Conservation (phyloP, 1,140 invertebrate genomes). For the Condylostylus longicornis region DNA sequence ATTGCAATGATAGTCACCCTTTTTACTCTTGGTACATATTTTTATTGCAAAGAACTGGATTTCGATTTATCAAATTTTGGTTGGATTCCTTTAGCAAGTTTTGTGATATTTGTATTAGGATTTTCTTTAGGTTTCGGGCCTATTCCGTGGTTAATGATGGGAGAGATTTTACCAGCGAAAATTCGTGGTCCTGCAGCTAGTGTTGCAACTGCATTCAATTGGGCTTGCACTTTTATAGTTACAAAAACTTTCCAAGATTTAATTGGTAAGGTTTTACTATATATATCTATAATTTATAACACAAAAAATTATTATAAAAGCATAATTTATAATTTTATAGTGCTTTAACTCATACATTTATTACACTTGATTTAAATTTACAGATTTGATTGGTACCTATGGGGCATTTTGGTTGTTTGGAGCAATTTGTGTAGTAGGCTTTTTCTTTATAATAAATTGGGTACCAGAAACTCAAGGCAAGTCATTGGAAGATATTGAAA, state of each 20-base stretch:
- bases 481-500: conserved; percentile 79
- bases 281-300: too few relatives aligned
- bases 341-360: too few relatives aligned
- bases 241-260: conserved; percentile 74
- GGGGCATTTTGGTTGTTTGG: conserved; percentile 75
- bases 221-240: conserved; percentile 78
- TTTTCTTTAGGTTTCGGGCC: conserved; percentile 86
- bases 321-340: too few relatives aligned
- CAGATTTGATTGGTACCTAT: conserved; percentile 43
- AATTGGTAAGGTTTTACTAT: conserved; percentile 30
- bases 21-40: conserved; percentile 54
- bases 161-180: conserved; percentile 68
- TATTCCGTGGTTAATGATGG: conserved; percentile 89
- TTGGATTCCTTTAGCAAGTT: conserved; percentile 64
- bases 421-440: conserved; percentile 49
- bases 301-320: too few relatives aligned
- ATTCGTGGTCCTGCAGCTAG: conserved; percentile 72
- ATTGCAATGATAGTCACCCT: conserved; percentile 59
- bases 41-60: conserved; percentile 45
- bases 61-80: conserved; percentile 43
- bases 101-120: conserved; percentile 73
- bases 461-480: conserved; percentile 86
- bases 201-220: conserved; percentile 73
- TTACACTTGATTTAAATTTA: too few relatives aligned
- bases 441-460: conserved; percentile 63